Percentiles rank a stretch among this genome's conserved stretches.
Conservation (phyloP, 2,113 vertebrate genomes). For the Lonchura striata region DNA sequence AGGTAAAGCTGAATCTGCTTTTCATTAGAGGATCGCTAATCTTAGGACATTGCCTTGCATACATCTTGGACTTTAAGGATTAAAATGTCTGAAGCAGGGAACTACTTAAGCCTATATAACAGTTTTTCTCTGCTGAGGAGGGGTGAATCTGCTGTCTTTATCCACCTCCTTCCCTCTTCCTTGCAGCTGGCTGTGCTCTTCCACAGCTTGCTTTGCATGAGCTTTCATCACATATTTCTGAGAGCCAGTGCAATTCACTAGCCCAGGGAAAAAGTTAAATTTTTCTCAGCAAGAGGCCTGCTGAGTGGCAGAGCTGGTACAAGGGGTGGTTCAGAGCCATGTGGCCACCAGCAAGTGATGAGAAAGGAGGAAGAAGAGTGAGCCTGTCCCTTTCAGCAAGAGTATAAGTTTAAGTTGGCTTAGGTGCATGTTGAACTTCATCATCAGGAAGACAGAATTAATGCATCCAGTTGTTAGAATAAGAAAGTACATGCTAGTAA, state of each 20-base stretch:
- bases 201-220: background rate
- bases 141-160: background rate
- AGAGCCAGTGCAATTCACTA: background rate
- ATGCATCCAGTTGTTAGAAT: background rate
- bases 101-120: background rate
- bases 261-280: background rate
- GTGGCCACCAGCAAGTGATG: background rate
- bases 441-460: background rate
- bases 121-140: background rate
- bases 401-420: background rate
- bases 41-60: background rate
- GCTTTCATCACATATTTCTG: background rate
- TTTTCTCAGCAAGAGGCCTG: background rate
- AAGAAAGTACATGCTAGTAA: background rate
- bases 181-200: background rate
- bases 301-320: background rate
- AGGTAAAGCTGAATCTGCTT: background rate
- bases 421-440: background rate
- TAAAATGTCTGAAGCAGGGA: background rate
- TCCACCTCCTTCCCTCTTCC: background rate
- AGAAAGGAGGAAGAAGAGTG: background rate
- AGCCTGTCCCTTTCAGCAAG: background rate
- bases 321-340: background rate
- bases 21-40: constrained; percentile 1
- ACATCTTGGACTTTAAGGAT: background rate